Percentiles rank a stretch among this genome's conserved stretches.
Evolutionary conservation across 2,113 vertebrate genomes (phyloP).

Genomic region (Microtus montanus): DNA sequence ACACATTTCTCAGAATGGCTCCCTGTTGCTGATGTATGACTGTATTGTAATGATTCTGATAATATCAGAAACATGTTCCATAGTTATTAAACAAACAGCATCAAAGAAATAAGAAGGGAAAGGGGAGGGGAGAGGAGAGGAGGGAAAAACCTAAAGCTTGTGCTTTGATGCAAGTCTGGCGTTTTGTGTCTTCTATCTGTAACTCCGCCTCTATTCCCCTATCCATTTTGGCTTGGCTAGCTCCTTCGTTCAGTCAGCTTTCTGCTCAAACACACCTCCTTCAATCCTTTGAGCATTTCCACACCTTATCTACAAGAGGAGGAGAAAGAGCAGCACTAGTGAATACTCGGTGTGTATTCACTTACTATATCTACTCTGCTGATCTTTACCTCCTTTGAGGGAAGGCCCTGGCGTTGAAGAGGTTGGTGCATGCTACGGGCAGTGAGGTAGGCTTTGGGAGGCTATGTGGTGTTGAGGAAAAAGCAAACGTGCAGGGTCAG

Average conservation of each 20-base stretch:
- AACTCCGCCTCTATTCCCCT: not conserved
- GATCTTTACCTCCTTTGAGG: not conserved
- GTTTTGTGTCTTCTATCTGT: not conserved
- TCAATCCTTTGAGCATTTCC: constrained; percentile 9
- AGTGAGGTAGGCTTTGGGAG: not conserved
- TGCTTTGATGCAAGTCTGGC: not conserved
- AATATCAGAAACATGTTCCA: constrained; percentile 18
- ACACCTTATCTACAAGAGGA: constrained; percentile 1
- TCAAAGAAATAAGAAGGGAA: not conserved
- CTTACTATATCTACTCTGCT: not conserved
- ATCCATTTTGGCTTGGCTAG: not conserved
- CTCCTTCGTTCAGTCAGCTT: not conserved
- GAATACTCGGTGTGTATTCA: not conserved
- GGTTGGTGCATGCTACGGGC: not conserved
- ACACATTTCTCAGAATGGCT: not conserved
- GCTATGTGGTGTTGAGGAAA: not conserved
- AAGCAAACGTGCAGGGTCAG: not conserved
- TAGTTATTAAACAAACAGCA: not conserved
- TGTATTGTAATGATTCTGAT: not conserved
- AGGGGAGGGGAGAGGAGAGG: not conserved
- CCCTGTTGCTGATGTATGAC: not conserved
- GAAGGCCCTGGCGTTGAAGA: not conserved
- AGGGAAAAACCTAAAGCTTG: not conserved
- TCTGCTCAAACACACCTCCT: not conserved
- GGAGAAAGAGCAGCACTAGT: not conserved